These are phyloP conservation scores for Ophion ellenae DNA, from an alignment of 2,888 invertebrate genomes.

Conservation along the genomic window DNA sequence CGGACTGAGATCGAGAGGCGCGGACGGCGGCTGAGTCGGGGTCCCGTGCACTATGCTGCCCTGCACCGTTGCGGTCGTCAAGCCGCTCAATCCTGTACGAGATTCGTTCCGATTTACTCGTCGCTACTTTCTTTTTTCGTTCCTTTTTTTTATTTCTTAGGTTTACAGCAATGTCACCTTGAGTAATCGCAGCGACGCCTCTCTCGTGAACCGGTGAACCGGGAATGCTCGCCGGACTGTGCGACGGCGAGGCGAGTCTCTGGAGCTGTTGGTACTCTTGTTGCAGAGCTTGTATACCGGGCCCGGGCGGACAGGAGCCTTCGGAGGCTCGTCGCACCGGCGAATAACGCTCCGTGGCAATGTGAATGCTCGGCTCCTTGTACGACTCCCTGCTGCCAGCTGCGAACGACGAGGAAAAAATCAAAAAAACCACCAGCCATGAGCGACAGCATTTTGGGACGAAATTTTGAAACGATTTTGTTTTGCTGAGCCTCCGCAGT, in stretches of 20 bases:
- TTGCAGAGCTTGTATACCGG: constrained; percentile 88
- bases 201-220: constrained; percentile 82
- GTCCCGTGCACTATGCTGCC: constrained; percentile 91
- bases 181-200: constrained; percentile 86
- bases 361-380: constrained; percentile 85
- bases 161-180: constrained; percentile 81
- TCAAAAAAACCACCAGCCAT: not conserved
- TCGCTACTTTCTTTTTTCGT: no score
- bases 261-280: constrained; percentile 93
- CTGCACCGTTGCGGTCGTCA: constrained; percentile 87
- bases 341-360: constrained; percentile 91
- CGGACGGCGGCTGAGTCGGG: constrained; percentile 86
- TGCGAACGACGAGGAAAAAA: constrained; percentile 57
- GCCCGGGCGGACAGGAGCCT: constrained; percentile 87
- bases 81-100: constrained; percentile 89
- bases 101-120: constrained; percentile 74
- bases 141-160: no score
- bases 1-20: constrained; percentile 86
- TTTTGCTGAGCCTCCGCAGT: no score
- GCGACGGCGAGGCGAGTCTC: constrained; percentile 84
- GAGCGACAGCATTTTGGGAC: constrained; percentile 9
- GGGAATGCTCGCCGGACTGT: constrained; percentile 83
- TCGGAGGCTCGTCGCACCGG: constrained; percentile 96
- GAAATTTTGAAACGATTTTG: not conserved
- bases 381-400: constrained; percentile 85